These are phyloP conservation scores for Ctenochaetus hawaiiensis DNA, from an alignment of 2,797 vertebrate species.

Conservation along the genomic window DNA sequence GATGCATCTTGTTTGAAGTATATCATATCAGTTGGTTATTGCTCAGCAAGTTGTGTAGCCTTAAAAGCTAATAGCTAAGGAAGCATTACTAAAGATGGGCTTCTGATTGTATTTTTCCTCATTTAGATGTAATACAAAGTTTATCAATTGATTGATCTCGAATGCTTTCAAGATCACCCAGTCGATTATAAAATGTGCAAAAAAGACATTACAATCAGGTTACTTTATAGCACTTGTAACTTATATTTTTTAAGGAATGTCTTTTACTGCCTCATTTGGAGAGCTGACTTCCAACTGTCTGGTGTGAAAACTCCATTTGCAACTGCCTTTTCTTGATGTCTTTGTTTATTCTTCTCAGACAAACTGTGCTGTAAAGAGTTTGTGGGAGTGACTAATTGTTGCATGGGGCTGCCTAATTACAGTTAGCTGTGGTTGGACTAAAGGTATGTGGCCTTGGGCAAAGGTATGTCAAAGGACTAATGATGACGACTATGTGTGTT, in stretches of 20 bases:
- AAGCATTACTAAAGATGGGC: not conserved
- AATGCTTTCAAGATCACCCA: too few relatives aligned
- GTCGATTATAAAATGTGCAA: too few relatives aligned
- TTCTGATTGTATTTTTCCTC: not conserved
- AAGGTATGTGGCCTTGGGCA: constrained; percentile 61
- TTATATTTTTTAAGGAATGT: not conserved
- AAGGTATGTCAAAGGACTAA: constrained; percentile 69
- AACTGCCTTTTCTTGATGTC: not conserved
- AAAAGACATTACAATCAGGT: not conserved
- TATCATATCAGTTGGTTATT: not conserved
- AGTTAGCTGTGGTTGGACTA: constrained; percentile 41
- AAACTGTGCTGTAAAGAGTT: constrained; percentile 27
- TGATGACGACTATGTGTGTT: constrained; percentile 64
- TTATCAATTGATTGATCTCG: too few relatives aligned
- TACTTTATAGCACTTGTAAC: not conserved
- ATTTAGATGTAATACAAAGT: not conserved
- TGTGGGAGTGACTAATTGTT: constrained; percentile 51
- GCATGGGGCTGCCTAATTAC: constrained; percentile 65
- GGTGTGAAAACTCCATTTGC: constrained; percentile 1
- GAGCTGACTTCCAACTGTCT: not conserved
- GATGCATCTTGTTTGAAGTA: constrained; percentile 13
- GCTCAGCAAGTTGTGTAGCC: too few relatives aligned
- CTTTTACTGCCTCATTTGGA: not conserved
- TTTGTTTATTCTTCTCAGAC: constrained; percentile 5
- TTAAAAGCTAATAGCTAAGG: not conserved